Conservation (phyloP, 2,888 invertebrate genomes). For the Penaeus monodon region DNA sequence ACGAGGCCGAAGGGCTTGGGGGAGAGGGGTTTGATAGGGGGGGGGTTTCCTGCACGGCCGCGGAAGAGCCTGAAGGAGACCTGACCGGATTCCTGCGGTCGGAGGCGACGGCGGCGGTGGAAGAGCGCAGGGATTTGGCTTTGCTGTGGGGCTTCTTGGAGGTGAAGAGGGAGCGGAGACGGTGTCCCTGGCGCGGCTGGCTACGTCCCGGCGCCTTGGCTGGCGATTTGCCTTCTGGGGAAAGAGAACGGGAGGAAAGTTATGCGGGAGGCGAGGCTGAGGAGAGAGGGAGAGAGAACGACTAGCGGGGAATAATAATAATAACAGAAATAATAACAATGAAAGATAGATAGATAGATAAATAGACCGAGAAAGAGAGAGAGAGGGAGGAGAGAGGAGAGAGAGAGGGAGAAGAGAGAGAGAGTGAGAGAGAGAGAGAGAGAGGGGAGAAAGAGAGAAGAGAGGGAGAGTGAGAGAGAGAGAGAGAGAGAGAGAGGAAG, state of each 20-base stretch:
- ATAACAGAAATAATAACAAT: too few relatives aligned
- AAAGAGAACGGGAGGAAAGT: background rate
- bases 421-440: too few relatives aligned
- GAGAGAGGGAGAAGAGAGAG: too few relatives aligned
- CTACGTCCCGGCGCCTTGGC: background rate
- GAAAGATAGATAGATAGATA: too few relatives aligned
- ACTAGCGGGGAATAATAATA: too few relatives aligned
- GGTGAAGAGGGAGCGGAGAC: constrained; percentile 15
- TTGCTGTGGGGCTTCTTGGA: constrained; percentile 8
- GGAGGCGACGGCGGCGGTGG: background rate
- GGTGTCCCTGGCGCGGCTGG: constrained; percentile 13
- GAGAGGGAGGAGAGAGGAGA: too few relatives aligned
- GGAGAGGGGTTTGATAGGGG: too few relatives aligned
- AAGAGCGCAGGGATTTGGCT: background rate
- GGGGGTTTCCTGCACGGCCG: background rate
- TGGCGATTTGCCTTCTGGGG: constrained; percentile 12
- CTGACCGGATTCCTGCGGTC: constrained; percentile 1
- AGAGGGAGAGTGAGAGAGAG: too few relatives aligned
- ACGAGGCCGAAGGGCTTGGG: background rate
- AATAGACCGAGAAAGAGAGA: too few relatives aligned
- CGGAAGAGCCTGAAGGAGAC: background rate
- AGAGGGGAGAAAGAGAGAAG: too few relatives aligned
- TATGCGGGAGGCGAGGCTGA: background rate
- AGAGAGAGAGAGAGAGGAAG: too few relatives aligned
- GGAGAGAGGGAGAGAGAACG: too few relatives aligned